Conservation (phyloP, 53 echinoderm and acorn worm genomes). For the Hippasteria phrygiana region DNA sequence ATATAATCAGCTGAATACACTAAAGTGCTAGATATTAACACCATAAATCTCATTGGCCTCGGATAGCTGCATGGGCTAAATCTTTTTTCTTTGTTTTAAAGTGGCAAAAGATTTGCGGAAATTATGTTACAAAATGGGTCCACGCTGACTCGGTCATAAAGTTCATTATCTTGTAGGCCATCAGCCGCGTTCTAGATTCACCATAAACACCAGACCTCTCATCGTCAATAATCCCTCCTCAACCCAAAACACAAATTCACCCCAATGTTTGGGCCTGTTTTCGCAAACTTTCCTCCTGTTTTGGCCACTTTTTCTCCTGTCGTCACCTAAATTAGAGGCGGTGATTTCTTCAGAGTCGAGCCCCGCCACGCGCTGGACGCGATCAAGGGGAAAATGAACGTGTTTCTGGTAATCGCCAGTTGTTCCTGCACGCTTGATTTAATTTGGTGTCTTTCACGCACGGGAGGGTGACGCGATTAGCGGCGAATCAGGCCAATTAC, state of each 20-base stretch:
- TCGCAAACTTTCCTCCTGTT: constrained; percentile 42
- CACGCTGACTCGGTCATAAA: neutral
- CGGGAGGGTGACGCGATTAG: constrained; percentile 48
- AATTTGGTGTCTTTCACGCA: constrained; percentile 59
- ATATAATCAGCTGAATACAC: too few species aligned
- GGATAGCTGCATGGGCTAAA: too few species aligned
- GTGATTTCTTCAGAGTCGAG: constrained; percentile 12
- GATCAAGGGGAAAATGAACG: neutral
- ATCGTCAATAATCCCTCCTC: constrained; percentile 6
- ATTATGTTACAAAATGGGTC: too few species aligned
- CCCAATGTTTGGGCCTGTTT: constrained; percentile 50
- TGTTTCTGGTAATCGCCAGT: constrained; percentile 65
- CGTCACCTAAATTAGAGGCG: constrained; percentile 33
- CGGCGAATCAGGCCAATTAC: constrained; percentile 70
- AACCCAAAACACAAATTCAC: constrained; percentile 40
- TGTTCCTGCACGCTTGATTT: constrained; percentile 63
- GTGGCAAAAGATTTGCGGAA: too few species aligned
- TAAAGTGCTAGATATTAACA: too few species aligned
- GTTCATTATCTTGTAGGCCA: constrained; percentile 58
- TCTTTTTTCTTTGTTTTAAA: too few species aligned
- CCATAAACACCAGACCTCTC: constrained; percentile 30
- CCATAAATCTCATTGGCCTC: too few species aligned
- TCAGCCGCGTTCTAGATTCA: constrained; percentile 39
- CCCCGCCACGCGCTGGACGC: constrained; percentile 32
- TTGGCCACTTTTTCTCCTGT: constrained; percentile 50